Base-by-base conservation (phyloP, 2,888 invertebrate species). In the Encarsia formosa region DNA sequence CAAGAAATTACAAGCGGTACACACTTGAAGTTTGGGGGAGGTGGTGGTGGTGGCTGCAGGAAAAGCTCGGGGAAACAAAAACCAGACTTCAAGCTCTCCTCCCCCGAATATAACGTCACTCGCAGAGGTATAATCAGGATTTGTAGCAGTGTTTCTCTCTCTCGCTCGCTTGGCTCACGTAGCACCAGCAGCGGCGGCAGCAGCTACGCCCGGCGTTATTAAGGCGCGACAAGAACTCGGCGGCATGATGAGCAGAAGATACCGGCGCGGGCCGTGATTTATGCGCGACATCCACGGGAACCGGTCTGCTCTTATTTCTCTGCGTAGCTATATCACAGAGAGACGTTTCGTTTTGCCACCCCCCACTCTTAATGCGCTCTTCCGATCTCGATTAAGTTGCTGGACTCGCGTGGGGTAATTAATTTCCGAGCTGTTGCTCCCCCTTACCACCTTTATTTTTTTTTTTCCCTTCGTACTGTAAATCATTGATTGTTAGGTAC, bases 51-150 rank as follows among this genome's bases (percentile, higher is more conserved):
- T 35, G 35, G 18, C 26, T 26, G 26, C 26, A 8, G 26, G 55
- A 55, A 55, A 55, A 55, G 55, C 50, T 48, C 42, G 15, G 20
- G 65, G 65, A 68, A 71, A 71, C 72, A 73, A 73, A 73, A 73
- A 73, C 64, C 71, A 72, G 71, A 70, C 69, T 68, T 64, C 66
- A 67, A 69, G 66, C 39, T 34, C 35, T n/a, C 19, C 5, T 20
- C 9, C 20, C 32, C 23, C 18, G n/a, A 61, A 65, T 64, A 65
- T 69, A 73, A 74, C 69, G 75, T 75, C 75, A 75, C 68, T 73
- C 69, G 73, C 75, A 75, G 75, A n/a, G 74, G 70, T 73, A 75
- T 76, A 75, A 76, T 76, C 75, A 75, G 75, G 75, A 76, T 76
- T 76, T 76, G 75, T 75, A 73, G 75, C 71, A 34, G 34, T 34